Conservation (phyloP, 2,113 vertebrate genomes). For the Anthoscopus minutus region DNA sequence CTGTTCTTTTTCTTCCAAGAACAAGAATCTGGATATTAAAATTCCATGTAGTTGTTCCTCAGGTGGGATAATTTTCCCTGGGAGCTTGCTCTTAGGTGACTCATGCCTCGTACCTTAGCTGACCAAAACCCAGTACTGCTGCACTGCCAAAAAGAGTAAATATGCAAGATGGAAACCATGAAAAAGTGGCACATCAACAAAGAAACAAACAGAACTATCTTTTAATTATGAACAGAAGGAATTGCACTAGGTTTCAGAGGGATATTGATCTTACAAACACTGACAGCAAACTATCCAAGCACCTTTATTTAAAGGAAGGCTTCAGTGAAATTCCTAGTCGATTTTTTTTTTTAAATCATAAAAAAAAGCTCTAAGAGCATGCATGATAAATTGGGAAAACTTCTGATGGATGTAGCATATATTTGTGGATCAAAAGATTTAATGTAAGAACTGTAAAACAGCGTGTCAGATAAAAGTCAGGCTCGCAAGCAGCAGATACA, state of each 20-base stretch:
- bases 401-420: slow-evolving; percentile 12
- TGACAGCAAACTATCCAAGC: background rate
- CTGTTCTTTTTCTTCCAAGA: background rate
- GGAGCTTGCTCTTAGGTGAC: background rate
- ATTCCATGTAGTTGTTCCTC: background rate
- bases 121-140: background rate
- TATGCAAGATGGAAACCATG: background rate
- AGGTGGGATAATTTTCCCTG: background rate
- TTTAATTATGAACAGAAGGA: background rate
- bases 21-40: background rate
- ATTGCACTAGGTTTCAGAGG: background rate
- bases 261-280: background rate
- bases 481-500: background rate
- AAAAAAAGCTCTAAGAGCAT: background rate
- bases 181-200: background rate
- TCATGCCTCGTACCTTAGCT: background rate
- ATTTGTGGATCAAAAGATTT: slow-evolving; percentile 17
- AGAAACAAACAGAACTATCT: background rate
- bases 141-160: background rate
- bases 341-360: background rate
- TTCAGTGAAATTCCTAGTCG: background rate
- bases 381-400: slow-evolving; percentile 1
- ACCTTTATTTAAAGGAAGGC: background rate
- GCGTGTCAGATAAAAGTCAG: background rate
- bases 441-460: background rate